phyloP scores from a whole-genome alignment of 2,888 invertebrate genomes.

The Lasioglossum pauxillum region DNA sequence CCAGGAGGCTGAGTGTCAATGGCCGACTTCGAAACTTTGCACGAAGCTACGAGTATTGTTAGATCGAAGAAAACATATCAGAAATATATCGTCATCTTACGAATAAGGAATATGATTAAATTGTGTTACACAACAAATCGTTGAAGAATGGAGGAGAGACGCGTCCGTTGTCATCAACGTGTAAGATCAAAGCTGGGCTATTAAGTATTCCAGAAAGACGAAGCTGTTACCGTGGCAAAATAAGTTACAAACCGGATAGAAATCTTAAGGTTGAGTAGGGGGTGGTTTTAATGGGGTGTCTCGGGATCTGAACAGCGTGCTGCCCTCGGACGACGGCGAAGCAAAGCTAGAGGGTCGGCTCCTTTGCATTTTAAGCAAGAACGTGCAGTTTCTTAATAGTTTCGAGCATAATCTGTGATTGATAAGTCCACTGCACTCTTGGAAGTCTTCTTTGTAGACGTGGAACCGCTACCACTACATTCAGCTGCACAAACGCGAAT shows the following conservation, averaged over 20 bases:
- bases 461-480: background rate
- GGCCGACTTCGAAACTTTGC: background rate
- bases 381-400: constrained; percentile 22
- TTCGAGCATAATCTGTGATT: constrained; percentile 6
- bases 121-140: background rate
- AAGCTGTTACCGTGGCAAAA: constrained; percentile 13
- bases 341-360: constrained; percentile 58
- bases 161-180: background rate
- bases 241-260: constrained; percentile 4
- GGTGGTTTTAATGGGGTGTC: constrained; percentile 50
- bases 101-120: constrained; percentile 8
- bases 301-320: constrained; percentile 69
- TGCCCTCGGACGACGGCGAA: constrained; percentile 74
- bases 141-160: background rate
- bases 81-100: background rate
- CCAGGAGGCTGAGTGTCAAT: background rate
- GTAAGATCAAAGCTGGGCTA: background rate
- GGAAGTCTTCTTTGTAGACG: background rate
- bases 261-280: constrained; percentile 30
- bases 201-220: constrained; percentile 3
- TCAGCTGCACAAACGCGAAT: background rate
- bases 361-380: constrained; percentile 47
- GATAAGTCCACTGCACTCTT: constrained; percentile 24
- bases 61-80: background rate
- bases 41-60: background rate